A percentile compares a stretch with the other conserved stretches of the same genome.
phyloP scores from a whole-genome alignment of 2,888 invertebrate genomes.

The Polydrusus pterygomalis region DNA sequence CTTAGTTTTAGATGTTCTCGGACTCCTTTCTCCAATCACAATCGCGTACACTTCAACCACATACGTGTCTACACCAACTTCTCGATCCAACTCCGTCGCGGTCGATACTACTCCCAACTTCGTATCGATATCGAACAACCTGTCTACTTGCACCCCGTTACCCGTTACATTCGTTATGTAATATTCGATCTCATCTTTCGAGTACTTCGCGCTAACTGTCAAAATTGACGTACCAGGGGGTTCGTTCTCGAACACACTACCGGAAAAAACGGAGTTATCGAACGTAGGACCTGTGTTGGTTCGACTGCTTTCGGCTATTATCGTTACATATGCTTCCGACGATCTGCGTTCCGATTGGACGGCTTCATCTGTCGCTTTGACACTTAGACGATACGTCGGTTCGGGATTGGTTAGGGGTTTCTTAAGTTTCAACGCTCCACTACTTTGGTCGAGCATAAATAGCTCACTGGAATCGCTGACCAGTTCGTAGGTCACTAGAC shows the following conservation, averaged over 20 bases:
- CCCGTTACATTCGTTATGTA: slow-evolving; percentile 92
- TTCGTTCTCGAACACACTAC: slow-evolving; percentile 92
- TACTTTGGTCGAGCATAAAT: slow-evolving; percentile 87
- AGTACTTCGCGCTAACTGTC: slow-evolving; percentile 83
- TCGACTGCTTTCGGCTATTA: slow-evolving; percentile 80
- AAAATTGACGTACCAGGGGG: slow-evolving; percentile 89
- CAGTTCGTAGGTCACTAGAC: slow-evolving; percentile 92
- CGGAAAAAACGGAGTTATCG: slow-evolving; percentile 78
- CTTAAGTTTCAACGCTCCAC: slow-evolving; percentile 82
- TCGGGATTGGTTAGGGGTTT: slow-evolving; percentile 78
- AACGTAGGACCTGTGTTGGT: slow-evolving; percentile 76
- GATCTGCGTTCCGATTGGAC: slow-evolving; percentile 91
- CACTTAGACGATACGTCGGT: slow-evolving; percentile 86
- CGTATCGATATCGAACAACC: slow-evolving; percentile 93
- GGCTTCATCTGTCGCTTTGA: slow-evolving; percentile 94
- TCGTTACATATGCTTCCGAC: slow-evolving; percentile 89
- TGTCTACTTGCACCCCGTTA: slow-evolving; percentile 85
- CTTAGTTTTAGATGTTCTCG: slow-evolving; percentile 88
- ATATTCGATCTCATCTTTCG: slow-evolving; percentile 85
- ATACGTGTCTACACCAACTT: slow-evolving; percentile 87
- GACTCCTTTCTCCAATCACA: slow-evolving; percentile 78
- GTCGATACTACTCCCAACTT: slow-evolving; percentile 92
- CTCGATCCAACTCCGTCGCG: slow-evolving; percentile 87
- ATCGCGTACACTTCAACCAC: slow-evolving; percentile 91
- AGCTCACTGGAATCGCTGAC: slow-evolving; percentile 85